Evolutionary conservation across 2,797 vertebrate species (phyloP).

Genomic region (Hydrocynus forskahlii): DNA sequence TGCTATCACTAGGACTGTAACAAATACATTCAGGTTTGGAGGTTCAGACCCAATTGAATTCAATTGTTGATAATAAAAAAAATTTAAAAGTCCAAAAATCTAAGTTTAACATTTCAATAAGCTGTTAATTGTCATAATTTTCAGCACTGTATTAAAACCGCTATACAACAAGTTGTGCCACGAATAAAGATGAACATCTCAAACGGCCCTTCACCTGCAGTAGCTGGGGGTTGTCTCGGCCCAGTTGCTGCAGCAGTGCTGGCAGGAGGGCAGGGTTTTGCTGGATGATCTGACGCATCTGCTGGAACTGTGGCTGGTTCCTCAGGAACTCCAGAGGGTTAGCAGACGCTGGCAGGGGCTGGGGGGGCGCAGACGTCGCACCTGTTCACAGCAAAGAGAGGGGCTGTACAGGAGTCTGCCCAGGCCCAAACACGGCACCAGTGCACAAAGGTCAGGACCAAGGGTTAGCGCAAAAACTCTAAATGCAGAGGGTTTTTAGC

Average conservation of each 20-base stretch:
- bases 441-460: slow-evolving; percentile 40
- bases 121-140: no score
- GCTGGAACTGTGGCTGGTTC: slow-evolving; percentile 83
- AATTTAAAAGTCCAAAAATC: no score
- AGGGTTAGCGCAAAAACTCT: slow-evolving; percentile 4
- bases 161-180: background rate
- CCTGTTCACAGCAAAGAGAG: slow-evolving; percentile 55
- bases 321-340: slow-evolving; percentile 82
- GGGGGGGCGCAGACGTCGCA: slow-evolving; percentile 19
- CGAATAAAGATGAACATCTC: background rate
- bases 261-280: slow-evolving; percentile 80
- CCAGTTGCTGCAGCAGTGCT: slow-evolving; percentile 79
- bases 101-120: no score
- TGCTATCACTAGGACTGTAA: no score
- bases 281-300: slow-evolving; percentile 84
- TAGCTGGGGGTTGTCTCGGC: slow-evolving; percentile 80
- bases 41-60: no score
- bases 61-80: no score
- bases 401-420: slow-evolving; percentile 48
- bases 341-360: slow-evolving; percentile 17
- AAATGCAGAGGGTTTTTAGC: background rate
- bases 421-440: slow-evolving; percentile 46
- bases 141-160: no score
- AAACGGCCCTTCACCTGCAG: slow-evolving; percentile 70
- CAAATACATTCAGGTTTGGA: no score